Base-by-base conservation (phyloP, 2,888 invertebrate species). In the Ceriagrion tenellum region DNA sequence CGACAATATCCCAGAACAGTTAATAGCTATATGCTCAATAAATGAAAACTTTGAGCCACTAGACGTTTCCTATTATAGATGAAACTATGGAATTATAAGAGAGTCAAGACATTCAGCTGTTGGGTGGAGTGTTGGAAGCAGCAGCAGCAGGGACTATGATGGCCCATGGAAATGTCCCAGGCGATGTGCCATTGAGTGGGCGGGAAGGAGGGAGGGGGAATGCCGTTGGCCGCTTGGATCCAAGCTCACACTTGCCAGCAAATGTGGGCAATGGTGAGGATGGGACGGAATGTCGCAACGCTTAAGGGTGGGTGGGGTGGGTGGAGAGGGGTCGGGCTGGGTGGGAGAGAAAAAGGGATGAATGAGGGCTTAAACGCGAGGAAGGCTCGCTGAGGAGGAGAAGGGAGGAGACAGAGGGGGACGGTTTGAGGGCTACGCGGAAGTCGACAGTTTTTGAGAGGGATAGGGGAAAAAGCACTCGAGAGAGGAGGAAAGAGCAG, bases 211-310 rank as follows among this genome's bases (percentile, higher is more conserved):
- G 47, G 47, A 47, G 47, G 47, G 35, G 74, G 13, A 35, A n/a
- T 59, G 59, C 13, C n/a, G 30, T 35, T 81, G 81, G 30, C 81
- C 35, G 18, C 81, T 26, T 35, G 26, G n/a, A 47, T 35, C 81
- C 16, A 1, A 35, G 81, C 81, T 59, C 59, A 16, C 18, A 35
- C 81, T 13, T 16, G 74, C 59, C 59, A n/a, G 81, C 69, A 69
- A 81, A 81, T 81, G 81, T 81, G 81, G 81, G 81, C 35, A 81
- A 81, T 81, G 81, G 81, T 35, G 81, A 35, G 81, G 81, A 81
- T 81, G n/a, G 81, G 81, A 81, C 81, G 81, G 8, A 35, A 81
- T 16, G 10, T 81, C 81, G 35, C 81, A 81, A 81, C 35, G 81
- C 30, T 35, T 35, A 69, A 69, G 69, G 69, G 59, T 4, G 59